Conservation (phyloP, 2,113 vertebrate genomes). For the Rana temporaria region DNA sequence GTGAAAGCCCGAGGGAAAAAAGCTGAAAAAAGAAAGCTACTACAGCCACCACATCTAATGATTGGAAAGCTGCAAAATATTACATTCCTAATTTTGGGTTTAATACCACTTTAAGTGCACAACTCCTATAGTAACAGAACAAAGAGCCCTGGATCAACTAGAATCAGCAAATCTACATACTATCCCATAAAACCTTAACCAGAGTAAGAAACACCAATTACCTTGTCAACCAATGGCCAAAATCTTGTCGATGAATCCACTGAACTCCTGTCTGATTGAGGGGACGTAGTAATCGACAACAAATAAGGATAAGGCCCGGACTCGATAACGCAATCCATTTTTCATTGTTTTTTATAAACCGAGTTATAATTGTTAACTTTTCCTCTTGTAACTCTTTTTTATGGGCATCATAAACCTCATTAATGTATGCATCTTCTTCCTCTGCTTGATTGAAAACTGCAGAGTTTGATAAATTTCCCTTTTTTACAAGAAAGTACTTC, state of each 20-base stretch:
- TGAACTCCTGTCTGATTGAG: conserved; percentile 95
- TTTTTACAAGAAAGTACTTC: conserved; percentile 74
- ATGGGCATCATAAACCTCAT: conserved; percentile 32
- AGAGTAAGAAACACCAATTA: conserved; percentile 57
- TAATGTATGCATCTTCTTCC: not conserved
- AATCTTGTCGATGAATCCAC: conserved; percentile 89
- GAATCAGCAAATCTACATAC: not conserved
- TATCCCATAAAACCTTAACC: too few relatives aligned
- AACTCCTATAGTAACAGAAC: too few relatives aligned
- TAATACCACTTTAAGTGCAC: too few relatives aligned
- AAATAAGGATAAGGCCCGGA: conserved; percentile 83
- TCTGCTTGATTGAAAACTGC: not conserved
- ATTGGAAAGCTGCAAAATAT: too few relatives aligned
- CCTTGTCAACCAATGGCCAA: conserved; percentile 97
- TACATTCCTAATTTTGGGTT: too few relatives aligned
- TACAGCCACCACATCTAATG: too few relatives aligned
- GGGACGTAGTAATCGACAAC: conserved; percentile 88
- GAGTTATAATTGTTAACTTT: conserved; percentile 14
- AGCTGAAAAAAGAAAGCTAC: too few relatives aligned
- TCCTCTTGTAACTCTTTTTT: conserved; percentile 54
- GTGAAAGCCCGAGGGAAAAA: too few relatives aligned
- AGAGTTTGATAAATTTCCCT: conserved; percentile 33
- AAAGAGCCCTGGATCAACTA: not conserved
- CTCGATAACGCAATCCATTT: conserved; percentile 86
- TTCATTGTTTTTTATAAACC: conserved; percentile 60